Evolutionary conservation across 2,888 invertebrate species (phyloP).

Genomic region (Machimus atricapillus): DNA sequence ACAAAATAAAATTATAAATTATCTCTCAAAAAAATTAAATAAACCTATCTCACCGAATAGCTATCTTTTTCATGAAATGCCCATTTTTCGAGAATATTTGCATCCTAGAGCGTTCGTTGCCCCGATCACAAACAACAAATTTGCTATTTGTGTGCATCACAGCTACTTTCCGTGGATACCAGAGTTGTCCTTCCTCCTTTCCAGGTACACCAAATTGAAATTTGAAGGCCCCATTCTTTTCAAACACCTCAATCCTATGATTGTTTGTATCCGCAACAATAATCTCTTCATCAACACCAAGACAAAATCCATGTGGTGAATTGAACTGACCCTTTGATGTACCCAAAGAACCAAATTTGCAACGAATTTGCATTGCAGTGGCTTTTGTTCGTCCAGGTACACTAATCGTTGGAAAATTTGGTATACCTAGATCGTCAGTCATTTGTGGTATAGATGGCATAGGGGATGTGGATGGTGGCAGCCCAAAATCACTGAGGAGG

Average conservation of each 20-base stretch:
- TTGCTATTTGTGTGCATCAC: constrained; percentile 87
- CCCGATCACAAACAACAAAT: constrained; percentile 97
- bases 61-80: constrained; percentile 94
- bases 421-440: constrained; percentile 63
- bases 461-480: constrained; percentile 71
- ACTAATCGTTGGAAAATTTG: constrained; percentile 64
- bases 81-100: constrained; percentile 97
- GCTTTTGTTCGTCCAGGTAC: constrained; percentile 74
- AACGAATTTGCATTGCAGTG: constrained; percentile 85
- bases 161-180: constrained; percentile 97
- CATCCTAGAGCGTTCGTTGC: constrained; percentile 95
- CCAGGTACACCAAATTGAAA: constrained; percentile 95
- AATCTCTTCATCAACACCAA: constrained; percentile 94
- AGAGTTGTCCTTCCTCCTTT: constrained; percentile 94
- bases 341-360: constrained; percentile 93
- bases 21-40: not conserved
- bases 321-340: constrained; percentile 94
- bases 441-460: constrained; percentile 63
- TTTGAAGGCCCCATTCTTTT: constrained; percentile 90
- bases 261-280: constrained; percentile 97
- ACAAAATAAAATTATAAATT: not conserved
- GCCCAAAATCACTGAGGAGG: constrained; percentile 67
- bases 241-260: constrained; percentile 94
- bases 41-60: constrained; percentile 67
- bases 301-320: constrained; percentile 96